Percentiles rank a stretch among this genome's conserved stretches.
These are phyloP conservation scores for Sebastes oblongus DNA, from an alignment of 2,797 vertebrate species.

Conservation along the genomic window DNA sequence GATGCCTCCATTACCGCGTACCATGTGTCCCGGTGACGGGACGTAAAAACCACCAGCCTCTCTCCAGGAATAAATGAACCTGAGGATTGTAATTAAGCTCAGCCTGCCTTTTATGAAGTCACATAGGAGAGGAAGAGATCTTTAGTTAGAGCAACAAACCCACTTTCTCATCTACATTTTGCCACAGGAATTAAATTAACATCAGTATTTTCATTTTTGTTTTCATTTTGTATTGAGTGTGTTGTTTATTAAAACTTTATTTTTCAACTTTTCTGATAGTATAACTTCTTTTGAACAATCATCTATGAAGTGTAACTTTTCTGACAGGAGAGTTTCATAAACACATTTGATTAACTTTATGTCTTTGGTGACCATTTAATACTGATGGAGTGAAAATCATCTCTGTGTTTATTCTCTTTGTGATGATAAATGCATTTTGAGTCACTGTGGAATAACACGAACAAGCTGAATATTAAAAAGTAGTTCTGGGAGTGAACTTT, in stretches of 20 bases:
- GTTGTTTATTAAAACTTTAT: background rate
- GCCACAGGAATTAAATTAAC: background rate
- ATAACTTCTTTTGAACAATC: background rate
- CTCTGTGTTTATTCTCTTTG: background rate
- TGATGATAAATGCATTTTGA: background rate
- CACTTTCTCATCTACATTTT: background rate
- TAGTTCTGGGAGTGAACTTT: background rate
- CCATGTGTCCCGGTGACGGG: conserved; percentile 26
- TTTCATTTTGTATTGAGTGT: too few species aligned
- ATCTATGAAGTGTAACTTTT: background rate
- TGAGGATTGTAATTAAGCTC: background rate
- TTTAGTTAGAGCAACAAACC: background rate
- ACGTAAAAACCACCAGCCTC: background rate
- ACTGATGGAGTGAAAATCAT: background rate
- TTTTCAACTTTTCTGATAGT: too few species aligned
- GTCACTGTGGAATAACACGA: background rate
- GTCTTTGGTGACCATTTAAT: background rate
- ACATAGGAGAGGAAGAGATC: background rate
- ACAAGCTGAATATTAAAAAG: background rate
- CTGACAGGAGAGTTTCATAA: background rate
- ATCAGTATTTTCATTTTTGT: background rate
- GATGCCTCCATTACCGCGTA: background rate
- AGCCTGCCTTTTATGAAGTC: background rate
- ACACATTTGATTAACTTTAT: background rate
- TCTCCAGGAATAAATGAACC: conserved; percentile 13